These are phyloP conservation scores for Melanostoma mellinum DNA, from an alignment of 2,888 invertebrate genomes.

Conservation along the genomic window DNA sequence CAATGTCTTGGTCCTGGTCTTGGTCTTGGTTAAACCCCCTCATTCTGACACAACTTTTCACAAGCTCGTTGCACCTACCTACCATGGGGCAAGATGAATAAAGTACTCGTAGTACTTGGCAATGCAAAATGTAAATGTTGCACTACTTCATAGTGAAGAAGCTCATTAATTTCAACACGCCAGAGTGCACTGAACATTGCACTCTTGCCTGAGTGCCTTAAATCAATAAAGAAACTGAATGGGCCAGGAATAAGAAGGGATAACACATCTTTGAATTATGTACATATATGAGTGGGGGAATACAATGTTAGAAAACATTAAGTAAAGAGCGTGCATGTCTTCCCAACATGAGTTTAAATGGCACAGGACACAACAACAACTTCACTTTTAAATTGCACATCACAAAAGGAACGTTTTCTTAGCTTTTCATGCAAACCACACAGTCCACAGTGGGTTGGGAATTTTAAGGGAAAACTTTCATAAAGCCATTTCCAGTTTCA, in stretches of 20 bases:
- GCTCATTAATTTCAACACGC: conserved; percentile 51
- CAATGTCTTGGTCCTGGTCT: not conserved
- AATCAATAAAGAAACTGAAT: conserved; percentile 52
- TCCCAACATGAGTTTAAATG: too few species aligned
- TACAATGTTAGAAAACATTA: too few species aligned
- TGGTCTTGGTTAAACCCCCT: conserved; percentile 17
- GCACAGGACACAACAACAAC: too few species aligned
- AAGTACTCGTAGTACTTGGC: conserved; percentile 4
- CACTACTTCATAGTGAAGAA: conserved; percentile 46
- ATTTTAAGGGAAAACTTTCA: too few species aligned
- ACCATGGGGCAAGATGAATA: not conserved
- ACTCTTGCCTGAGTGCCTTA: conserved; percentile 48
- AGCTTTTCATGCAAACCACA: too few species aligned
- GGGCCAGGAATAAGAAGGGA: not conserved
- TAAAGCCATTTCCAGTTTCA: too few species aligned
- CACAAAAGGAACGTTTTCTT: too few species aligned
- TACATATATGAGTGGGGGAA: conserved; percentile 2
- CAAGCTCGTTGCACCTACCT: not conserved
- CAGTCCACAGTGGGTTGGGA: too few species aligned
- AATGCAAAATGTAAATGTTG: conserved; percentile 54
- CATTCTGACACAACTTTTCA: conserved; percentile 6
- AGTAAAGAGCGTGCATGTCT: too few species aligned
- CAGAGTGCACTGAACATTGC: conserved; percentile 48
- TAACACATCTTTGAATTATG: conserved; percentile 22
- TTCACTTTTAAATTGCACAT: too few species aligned